Conservation (phyloP, 2,888 invertebrate genomes). For the Erebia ligea region DNA sequence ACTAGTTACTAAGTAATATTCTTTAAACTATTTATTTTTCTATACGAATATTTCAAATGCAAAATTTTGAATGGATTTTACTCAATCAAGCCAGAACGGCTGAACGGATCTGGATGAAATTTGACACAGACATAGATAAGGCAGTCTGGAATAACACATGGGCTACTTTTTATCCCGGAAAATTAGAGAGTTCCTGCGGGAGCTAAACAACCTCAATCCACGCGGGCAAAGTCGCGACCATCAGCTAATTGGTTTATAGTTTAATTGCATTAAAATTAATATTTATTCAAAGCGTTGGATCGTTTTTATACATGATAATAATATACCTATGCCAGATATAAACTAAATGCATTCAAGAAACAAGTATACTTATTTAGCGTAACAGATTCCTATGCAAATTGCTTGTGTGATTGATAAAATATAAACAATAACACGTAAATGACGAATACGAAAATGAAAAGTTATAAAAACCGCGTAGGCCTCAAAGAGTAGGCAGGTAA, state of each 20-base stretch:
- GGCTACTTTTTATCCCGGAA: no score
- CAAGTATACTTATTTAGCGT: constrained; percentile 24
- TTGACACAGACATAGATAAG: no score
- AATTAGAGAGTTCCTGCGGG: no score
- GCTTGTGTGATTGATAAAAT: constrained; percentile 20
- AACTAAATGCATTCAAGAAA: constrained; percentile 22
- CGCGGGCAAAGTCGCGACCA: no score
- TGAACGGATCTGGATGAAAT: no score
- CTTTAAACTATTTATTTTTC: background rate
- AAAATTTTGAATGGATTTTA: no score
- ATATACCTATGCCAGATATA: no score
- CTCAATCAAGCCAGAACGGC: no score
- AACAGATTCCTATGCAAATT: constrained; percentile 41
- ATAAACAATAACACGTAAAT: constrained; percentile 33
- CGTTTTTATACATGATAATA: constrained; percentile 1
- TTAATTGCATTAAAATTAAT: background rate
- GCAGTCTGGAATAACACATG: no score
- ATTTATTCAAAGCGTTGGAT: background rate
- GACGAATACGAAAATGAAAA: constrained; percentile 28
- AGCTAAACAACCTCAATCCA: no score
- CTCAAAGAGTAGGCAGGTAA: constrained; percentile 10
- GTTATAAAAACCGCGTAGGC: constrained; percentile 10
- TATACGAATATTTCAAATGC: no score
- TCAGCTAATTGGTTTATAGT: background rate
- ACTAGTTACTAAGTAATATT: background rate